phyloP scores from a whole-genome alignment of 2,113 vertebrate genomes.

The Ictalurus punctatus region DNA sequence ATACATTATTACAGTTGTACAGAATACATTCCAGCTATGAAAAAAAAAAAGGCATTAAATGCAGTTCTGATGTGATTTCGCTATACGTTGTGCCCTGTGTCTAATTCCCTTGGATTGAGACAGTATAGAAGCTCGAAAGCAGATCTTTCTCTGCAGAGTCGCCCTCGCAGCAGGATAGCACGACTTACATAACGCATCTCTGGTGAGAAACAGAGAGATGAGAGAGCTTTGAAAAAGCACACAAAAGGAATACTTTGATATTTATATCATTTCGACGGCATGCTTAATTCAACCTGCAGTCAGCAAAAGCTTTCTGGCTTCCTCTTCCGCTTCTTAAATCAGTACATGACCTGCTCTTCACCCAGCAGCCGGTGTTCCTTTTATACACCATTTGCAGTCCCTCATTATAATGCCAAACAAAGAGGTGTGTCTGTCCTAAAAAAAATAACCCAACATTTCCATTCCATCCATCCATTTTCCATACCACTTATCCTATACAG shows the following conservation, averaged over 20 bases:
- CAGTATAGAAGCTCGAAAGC: background rate
- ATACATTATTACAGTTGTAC: background rate
- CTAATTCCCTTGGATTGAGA: background rate
- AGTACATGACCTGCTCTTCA: conserved; percentile 32
- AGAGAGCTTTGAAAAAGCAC: conserved; percentile 67
- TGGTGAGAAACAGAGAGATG: conserved; percentile 4
- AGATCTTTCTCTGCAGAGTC: background rate
- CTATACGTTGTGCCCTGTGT: background rate
- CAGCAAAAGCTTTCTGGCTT: conserved; percentile 27
- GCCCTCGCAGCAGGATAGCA: conserved; percentile 7
- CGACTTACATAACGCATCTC: conserved; percentile 28
- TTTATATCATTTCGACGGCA: conserved; percentile 58
- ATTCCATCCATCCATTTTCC: too few relatives aligned
- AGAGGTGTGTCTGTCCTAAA: conserved; percentile 4
- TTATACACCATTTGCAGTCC: conserved; percentile 26
- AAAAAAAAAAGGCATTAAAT: background rate
- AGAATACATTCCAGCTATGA: background rate
- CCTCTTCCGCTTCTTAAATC: conserved; percentile 12
- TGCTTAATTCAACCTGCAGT: conserved; percentile 51
- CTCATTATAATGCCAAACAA: conserved; percentile 7
- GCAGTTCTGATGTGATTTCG: background rate
- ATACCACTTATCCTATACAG: too few relatives aligned
- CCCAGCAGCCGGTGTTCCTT: conserved; percentile 32
- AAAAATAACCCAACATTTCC: background rate
- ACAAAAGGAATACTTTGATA: conserved; percentile 69